Conservation (phyloP, 1,140 invertebrate genomes). For the Brachionus paranguensis region DNA sequence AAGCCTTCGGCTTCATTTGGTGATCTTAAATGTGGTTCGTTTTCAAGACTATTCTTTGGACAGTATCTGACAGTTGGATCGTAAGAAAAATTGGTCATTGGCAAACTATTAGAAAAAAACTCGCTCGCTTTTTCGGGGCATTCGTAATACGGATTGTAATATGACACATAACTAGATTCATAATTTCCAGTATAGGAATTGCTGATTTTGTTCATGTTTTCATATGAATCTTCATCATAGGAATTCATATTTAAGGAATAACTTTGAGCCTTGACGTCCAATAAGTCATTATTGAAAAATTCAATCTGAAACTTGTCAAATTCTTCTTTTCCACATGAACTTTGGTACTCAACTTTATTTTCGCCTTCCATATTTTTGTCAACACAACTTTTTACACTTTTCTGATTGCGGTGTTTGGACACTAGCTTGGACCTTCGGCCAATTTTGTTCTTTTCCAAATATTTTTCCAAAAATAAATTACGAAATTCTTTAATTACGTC, state of each 20-base stretch:
- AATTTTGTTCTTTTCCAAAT: conserved; percentile 39
- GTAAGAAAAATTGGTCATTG: not conserved
- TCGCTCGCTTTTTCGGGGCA: not conserved
- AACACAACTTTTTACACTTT: not conserved
- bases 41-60: not conserved
- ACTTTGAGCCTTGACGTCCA: not conserved
- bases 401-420: not conserved
- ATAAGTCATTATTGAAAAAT: not conserved
- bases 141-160: not conserved
- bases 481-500: conserved; percentile 35
- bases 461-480: conserved; percentile 38
- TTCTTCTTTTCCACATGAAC: not conserved
- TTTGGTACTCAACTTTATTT: not conserved
- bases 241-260: not conserved
- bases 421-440: conserved; percentile 6
- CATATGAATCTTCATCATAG: not conserved
- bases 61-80: not conserved
- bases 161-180: not conserved
- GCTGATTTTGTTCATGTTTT: not conserved
- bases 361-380: not conserved
- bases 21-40: not conserved
- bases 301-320: conserved; percentile 5
- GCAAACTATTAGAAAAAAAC: not conserved
- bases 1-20: not conserved
- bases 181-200: conserved; percentile 12